Evolutionary conservation across 2,113 vertebrate genomes (phyloP).

Genomic region (Heterotis niloticus): DNA sequence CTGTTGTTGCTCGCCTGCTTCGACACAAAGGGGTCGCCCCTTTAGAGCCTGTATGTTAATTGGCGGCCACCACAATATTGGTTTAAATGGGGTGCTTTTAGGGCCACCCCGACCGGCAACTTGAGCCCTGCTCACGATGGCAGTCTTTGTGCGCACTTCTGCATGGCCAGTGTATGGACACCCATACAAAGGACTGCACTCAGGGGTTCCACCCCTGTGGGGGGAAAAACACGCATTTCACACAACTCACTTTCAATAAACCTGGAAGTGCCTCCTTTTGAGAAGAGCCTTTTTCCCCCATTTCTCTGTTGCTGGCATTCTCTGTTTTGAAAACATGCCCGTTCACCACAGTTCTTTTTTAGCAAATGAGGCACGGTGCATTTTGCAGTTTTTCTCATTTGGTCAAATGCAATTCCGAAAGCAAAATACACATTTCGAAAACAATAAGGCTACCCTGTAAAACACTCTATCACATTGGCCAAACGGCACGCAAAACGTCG

Average conservation of each 20-base stretch:
- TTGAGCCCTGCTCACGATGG: slow-evolving; percentile 63
- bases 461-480: not conserved
- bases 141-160: slow-evolving; percentile 60
- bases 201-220: slow-evolving; percentile 70
- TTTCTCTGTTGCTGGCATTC: slow-evolving; percentile 35
- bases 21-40: slow-evolving; percentile 34
- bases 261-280: slow-evolving; percentile 39
- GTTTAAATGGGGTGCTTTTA: slow-evolving; percentile 57
- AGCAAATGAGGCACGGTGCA: slow-evolving; percentile 21
- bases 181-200: slow-evolving; percentile 58
- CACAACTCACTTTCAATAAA: slow-evolving; percentile 44
- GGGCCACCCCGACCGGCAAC: slow-evolving; percentile 61
- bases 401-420: not conserved
- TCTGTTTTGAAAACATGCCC: slow-evolving; percentile 49
- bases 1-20: slow-evolving; percentile 46
- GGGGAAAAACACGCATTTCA: slow-evolving; percentile 59
- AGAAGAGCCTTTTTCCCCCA: slow-evolving; percentile 41
- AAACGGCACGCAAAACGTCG: not conserved
- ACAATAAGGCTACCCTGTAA: not conserved
- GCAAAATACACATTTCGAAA: not conserved
- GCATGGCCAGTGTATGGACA: slow-evolving; percentile 57
- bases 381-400: not conserved
- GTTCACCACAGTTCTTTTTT: slow-evolving; percentile 33
- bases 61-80: slow-evolving; percentile 59
- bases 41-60: slow-evolving; percentile 51